phyloP scores from a whole-genome alignment of 2,113 vertebrate genomes.

The Albula glossodonta region DNA sequence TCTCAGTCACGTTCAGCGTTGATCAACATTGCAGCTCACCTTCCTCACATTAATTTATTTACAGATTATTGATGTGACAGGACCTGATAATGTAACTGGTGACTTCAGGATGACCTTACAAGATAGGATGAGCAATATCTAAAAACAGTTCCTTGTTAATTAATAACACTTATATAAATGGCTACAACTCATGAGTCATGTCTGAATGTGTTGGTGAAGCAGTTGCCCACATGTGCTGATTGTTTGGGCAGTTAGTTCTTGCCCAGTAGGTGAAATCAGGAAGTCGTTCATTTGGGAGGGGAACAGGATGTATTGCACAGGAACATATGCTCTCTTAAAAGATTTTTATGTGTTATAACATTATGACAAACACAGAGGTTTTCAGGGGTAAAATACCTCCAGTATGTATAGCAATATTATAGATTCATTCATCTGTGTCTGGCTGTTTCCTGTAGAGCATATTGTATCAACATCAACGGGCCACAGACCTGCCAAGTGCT shows the following conservation, averaged over 20 bases:
- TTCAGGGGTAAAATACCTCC: too few species aligned
- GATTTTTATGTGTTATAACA: too few species aligned
- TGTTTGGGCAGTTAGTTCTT: too few species aligned
- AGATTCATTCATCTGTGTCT: too few species aligned
- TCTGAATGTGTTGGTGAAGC: background rate
- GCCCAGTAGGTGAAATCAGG: constrained; percentile 17
- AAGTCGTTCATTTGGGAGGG: background rate
- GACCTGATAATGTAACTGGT: background rate
- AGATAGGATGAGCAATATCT: background rate
- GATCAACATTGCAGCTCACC: background rate
- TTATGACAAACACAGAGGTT: too few species aligned
- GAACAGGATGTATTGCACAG: background rate
- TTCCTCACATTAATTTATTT: background rate
- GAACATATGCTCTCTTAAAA: background rate
- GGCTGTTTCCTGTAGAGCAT: too few species aligned
- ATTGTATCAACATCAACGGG: too few species aligned
- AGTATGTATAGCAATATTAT: too few species aligned
- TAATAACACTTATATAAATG: background rate
- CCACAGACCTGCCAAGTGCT: background rate
- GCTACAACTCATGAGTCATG: background rate
- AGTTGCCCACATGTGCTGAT: background rate
- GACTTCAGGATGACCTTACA: too few species aligned
- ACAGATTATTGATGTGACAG: too few species aligned
- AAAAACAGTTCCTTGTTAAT: background rate
- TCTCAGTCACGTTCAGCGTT: background rate